phyloP scores from a whole-genome alignment of 2,888 invertebrate species.

The Chaitophorus viminalis region DNA sequence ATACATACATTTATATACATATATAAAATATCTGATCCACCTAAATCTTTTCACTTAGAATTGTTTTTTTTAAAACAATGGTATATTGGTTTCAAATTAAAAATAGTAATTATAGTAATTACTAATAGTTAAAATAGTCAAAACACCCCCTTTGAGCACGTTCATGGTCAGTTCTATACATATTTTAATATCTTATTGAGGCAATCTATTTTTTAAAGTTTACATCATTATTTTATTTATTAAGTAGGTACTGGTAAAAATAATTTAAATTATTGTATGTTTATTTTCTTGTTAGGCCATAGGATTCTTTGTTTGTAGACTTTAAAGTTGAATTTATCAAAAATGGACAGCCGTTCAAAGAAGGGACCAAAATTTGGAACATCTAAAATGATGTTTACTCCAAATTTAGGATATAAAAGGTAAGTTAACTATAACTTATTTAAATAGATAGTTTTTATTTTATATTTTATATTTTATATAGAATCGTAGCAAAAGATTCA shows the following conservation, averaged over 20 bases:
- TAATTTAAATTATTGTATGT: not conserved
- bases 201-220: too few species aligned
- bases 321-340: not conserved
- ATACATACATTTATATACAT: too few species aligned
- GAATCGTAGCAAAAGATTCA: constrained; percentile 37
- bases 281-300: not conserved
- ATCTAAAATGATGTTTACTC: constrained; percentile 39
- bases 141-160: too few species aligned
- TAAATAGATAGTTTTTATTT: not conserved
- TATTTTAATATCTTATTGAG: too few species aligned
- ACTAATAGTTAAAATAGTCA: too few species aligned
- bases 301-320: not conserved
- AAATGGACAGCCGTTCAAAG: constrained; percentile 41
- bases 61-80: too few species aligned
- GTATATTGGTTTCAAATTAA: too few species aligned
- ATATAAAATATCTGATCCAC: too few species aligned
- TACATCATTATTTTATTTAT: not conserved
- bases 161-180: too few species aligned
- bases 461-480: constrained; percentile 5
- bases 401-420: constrained; percentile 57
- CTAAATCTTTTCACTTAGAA: too few species aligned
- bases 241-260: not conserved
- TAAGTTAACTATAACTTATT: not conserved
- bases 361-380: constrained; percentile 33
- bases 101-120: too few species aligned